Evolutionary conservation across 2,113 vertebrate genomes (phyloP).

Genomic region (Variabilichromis moorii): DNA sequence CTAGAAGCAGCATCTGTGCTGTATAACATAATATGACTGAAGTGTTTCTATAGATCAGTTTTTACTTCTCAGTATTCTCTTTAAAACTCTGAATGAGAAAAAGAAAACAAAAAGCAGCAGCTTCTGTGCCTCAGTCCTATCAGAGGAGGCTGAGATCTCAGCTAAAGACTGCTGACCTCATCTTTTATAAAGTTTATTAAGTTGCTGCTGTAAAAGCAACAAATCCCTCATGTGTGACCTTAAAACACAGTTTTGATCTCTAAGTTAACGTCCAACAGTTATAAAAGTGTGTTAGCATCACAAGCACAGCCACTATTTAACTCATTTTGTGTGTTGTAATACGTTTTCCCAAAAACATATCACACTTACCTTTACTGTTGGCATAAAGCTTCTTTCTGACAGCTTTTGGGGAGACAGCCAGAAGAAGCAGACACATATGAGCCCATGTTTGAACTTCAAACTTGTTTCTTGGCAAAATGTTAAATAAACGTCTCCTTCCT

Average conservation of each 20-base stretch:
- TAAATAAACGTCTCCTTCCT: rapidly evolving
- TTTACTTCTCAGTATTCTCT: neutral
- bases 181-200: neutral
- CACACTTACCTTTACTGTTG: rapidly evolving
- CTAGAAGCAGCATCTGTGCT: neutral
- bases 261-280: neutral
- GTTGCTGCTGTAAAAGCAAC: neutral
- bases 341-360: neutral
- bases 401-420: neutral
- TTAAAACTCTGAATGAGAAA: neutral
- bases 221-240: neutral
- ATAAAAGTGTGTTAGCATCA: neutral
- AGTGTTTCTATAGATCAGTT: neutral
- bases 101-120: neutral
- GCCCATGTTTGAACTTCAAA: neutral
- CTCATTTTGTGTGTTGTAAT: neutral
- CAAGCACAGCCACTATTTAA: neutral
- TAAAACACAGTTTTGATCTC: neutral
- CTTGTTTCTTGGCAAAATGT: neutral
- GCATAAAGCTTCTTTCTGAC: neutral
- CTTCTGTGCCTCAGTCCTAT: neutral
- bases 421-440: neutral
- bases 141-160: neutral
- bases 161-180: neutral
- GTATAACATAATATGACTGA: neutral